Evolutionary conservation across 2,113 vertebrate species (phyloP).

Genomic region (Petroica traversi): DNA sequence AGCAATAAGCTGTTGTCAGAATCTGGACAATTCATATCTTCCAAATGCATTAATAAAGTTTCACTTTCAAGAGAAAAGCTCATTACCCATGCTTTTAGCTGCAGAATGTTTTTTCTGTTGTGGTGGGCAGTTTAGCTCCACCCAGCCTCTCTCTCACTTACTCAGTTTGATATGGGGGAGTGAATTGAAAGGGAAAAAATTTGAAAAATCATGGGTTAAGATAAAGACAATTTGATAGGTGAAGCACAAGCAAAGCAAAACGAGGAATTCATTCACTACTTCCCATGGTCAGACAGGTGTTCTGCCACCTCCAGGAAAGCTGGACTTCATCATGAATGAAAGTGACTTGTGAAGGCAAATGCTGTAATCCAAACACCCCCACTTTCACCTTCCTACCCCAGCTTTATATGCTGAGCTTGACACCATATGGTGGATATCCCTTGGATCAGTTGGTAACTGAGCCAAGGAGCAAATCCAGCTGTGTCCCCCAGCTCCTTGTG

Average conservation of each 20-base stretch:
- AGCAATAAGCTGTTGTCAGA: not conserved
- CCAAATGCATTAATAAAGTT: not conserved
- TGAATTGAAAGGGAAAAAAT: not conserved
- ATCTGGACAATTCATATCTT: not conserved
- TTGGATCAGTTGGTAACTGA: not conserved
- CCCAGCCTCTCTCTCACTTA: accelerated
- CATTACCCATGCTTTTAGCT: not conserved
- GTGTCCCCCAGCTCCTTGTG: not conserved
- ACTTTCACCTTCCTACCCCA: not conserved
- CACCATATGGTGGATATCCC: not conserved
- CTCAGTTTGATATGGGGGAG: not conserved
- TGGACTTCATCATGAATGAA: accelerated
- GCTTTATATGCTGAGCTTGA: not conserved
- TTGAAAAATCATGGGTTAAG: accelerated
- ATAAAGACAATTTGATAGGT: not conserved
- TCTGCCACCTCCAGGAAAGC: not conserved
- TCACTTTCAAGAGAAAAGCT: not conserved
- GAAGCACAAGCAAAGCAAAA: not conserved
- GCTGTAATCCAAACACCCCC: accelerated
- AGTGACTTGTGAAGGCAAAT: not conserved
- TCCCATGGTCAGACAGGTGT: not conserved
- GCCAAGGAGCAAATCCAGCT: not conserved
- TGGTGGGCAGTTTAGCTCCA: not conserved
- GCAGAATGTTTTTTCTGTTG: not conserved
- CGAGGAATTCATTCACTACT: not conserved